phyloP scores from a whole-genome alignment of 2,888 invertebrate genomes.

The Melanchra persicariae region DNA sequence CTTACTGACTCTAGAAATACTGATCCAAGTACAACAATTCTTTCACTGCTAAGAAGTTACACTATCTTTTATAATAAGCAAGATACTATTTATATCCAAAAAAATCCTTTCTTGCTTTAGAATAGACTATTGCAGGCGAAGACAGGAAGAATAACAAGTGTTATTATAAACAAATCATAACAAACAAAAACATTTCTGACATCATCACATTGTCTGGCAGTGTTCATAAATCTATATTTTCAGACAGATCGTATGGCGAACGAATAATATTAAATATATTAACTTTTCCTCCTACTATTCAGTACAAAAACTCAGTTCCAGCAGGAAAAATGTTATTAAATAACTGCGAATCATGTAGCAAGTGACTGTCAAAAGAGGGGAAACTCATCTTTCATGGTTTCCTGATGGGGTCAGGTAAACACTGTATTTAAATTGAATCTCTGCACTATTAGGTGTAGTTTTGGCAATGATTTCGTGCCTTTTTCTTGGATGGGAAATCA shows the following conservation, averaged over 20 bases:
- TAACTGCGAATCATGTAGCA: slow-evolving; percentile 38
- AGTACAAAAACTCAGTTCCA: slow-evolving; percentile 22
- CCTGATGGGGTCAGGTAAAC: neutral
- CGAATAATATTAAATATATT: slow-evolving; percentile 49
- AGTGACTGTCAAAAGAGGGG: slow-evolving; percentile 22
- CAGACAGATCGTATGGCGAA: slow-evolving; percentile 20
- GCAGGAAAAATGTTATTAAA: slow-evolving; percentile 56
- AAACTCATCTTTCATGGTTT: slow-evolving; percentile 16
- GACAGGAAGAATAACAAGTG: too few species aligned
- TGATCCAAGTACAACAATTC: too few species aligned
- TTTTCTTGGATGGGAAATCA: too few species aligned
- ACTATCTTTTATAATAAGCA: too few species aligned
- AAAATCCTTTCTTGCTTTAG: too few species aligned
- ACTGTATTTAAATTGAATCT: slow-evolving; percentile 10
- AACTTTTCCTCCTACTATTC: slow-evolving; percentile 28
- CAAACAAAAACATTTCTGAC: slow-evolving; percentile 8
- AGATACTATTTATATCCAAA: too few species aligned
- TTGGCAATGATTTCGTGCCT: neutral
- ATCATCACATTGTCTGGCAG: neutral
- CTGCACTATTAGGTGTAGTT: neutral
- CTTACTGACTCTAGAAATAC: too few species aligned
- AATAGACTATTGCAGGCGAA: too few species aligned
- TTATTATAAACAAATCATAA: neutral
- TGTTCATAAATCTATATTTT: slow-evolving; percentile 52
- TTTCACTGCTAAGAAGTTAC: too few species aligned